Evolutionary conservation across 2,113 vertebrate genomes (phyloP).

Genomic region (Redunca redunca): DNA sequence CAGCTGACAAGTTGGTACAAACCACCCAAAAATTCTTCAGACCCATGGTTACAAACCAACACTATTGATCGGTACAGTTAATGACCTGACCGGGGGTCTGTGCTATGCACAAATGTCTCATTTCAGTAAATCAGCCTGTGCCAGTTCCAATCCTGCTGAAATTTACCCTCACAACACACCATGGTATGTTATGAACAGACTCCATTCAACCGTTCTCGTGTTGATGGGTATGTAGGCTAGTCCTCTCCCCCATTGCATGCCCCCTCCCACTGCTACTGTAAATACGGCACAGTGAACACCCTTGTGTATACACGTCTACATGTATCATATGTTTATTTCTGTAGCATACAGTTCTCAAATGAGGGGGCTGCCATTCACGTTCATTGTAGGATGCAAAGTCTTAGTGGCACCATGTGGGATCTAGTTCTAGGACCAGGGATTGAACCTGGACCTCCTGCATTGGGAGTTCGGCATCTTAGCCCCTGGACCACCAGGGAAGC

Average conservation of each 20-base stretch:
- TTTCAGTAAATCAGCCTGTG: neutral
- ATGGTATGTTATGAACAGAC: rapidly evolving
- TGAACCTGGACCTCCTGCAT: neutral
- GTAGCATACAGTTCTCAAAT: neutral
- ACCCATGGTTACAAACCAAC: neutral
- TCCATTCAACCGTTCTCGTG: neutral
- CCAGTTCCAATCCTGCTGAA: neutral
- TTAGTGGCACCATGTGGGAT: neutral
- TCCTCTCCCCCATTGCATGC: neutral
- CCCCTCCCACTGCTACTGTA: neutral
- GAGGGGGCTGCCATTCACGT: neutral
- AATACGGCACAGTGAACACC: neutral
- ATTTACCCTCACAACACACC: no score
- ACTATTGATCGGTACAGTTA: rapidly evolving
- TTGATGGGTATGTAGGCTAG: neutral
- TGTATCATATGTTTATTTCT: neutral
- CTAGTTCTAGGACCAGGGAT: neutral
- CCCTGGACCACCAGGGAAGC: neutral
- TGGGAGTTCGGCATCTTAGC: neutral
- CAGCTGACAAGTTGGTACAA: neutral
- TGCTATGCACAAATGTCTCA: no score
- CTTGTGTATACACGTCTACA: rapidly evolving
- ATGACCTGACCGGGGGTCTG: neutral
- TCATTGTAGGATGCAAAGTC: neutral
- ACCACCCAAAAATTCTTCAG: neutral